Conservation (phyloP, 1,140 invertebrate species). For the Latrodectus geometricus region DNA sequence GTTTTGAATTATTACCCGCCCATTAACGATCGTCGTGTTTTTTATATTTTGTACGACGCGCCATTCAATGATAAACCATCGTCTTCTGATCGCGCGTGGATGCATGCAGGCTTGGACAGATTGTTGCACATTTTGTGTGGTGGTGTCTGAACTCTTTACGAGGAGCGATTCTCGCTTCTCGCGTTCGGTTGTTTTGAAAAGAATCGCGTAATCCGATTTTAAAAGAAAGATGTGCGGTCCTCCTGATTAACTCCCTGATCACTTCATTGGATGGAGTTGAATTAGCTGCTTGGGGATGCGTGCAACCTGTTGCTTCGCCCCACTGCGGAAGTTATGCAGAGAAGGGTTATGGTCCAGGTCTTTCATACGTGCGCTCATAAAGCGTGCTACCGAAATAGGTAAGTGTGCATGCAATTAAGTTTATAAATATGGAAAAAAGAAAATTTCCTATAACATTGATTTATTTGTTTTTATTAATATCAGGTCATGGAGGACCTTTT, state of each 20-base stretch:
- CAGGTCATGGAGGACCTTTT: background rate
- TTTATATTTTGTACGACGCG: background rate
- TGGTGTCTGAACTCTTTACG: background rate
- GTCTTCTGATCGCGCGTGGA: background rate
- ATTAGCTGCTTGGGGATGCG: slow-evolving; percentile 28
- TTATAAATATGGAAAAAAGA: slow-evolving; percentile 1
- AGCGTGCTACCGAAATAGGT: slow-evolving; percentile 29
- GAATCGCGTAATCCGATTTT: slow-evolving; percentile 10
- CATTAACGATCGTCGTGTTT: background rate
- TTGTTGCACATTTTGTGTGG: no score
- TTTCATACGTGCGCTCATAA: slow-evolving; percentile 17
- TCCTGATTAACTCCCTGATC: background rate
- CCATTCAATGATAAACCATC: background rate
- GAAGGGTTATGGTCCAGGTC: slow-evolving; percentile 38
- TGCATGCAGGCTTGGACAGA: no score
- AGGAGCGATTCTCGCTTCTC: slow-evolving; percentile 4
- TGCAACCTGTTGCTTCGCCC: slow-evolving; percentile 23
- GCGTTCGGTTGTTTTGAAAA: background rate
- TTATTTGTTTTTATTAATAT: background rate
- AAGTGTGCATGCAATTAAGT: slow-evolving; percentile 22
- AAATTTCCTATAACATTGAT: background rate
- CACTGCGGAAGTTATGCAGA: slow-evolving; percentile 21
- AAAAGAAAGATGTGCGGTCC: background rate
- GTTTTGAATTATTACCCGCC: slow-evolving; percentile 9
- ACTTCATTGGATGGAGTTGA: slow-evolving; percentile 1